A percentile compares a stretch with the other conserved stretches of the same genome.
These are phyloP conservation scores for Craterocephalus amniculus DNA, from an alignment of 2,797 vertebrate genomes.

Conservation along the genomic window DNA sequence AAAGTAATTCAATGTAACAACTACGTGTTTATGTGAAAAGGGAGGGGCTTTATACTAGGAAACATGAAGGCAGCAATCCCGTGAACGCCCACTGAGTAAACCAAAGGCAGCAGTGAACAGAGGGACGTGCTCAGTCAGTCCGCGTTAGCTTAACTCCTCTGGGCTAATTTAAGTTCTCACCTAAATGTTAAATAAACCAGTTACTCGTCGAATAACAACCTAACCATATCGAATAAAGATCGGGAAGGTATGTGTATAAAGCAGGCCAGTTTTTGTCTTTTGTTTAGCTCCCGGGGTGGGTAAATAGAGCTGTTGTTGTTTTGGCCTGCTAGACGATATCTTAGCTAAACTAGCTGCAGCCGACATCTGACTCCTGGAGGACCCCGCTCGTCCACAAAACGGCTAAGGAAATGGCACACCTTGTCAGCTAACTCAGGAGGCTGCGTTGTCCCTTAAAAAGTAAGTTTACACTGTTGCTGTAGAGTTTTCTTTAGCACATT, in stretches of 20 bases:
- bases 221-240: neutral
- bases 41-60: slow-evolving; percentile 17
- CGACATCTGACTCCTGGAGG: slow-evolving; percentile 37
- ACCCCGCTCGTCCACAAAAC: slow-evolving; percentile 3
- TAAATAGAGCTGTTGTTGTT: slow-evolving; percentile 39
- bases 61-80: slow-evolving; percentile 20
- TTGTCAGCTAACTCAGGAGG: slow-evolving; percentile 27
- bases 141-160: slow-evolving; percentile 12
- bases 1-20: neutral
- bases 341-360: slow-evolving; percentile 40
- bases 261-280: neutral
- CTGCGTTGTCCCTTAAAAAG: slow-evolving; percentile 10
- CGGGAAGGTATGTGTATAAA: neutral
- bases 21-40: too few species aligned
- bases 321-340: slow-evolving; percentile 58
- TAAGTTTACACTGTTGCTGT: slow-evolving; percentile 22
- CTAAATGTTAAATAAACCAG: neutral
- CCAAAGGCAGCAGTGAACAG: slow-evolving; percentile 17
- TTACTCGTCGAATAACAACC: neutral
- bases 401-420: slow-evolving; percentile 36
- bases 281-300: slow-evolving; percentile 20
- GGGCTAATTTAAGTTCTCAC: slow-evolving; percentile 21
- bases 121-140: slow-evolving; percentile 27
- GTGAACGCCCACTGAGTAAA: slow-evolving; percentile 54
- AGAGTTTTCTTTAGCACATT: neutral